Evolutionary conservation across 2,888 invertebrate genomes (phyloP).

Genomic region (Agrochola lota): DNA sequence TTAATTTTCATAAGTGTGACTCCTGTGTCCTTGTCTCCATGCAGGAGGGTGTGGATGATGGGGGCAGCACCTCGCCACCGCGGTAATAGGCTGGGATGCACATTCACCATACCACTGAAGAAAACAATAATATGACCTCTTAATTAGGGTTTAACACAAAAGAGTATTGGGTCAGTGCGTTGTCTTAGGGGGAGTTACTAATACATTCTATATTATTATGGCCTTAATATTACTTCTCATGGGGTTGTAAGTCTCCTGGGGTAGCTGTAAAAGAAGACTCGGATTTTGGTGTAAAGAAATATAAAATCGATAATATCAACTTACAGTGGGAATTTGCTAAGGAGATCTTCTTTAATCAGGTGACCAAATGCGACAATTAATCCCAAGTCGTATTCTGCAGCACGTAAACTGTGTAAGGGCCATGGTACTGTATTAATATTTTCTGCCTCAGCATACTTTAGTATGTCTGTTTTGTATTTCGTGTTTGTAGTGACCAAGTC

Average conservation of each 20-base stretch:
- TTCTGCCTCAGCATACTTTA: slow-evolving; percentile 92
- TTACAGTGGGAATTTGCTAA: slow-evolving; percentile 95
- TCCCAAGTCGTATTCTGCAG: slow-evolving; percentile 94
- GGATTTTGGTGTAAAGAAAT: too few relatives aligned
- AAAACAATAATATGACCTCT: neutral
- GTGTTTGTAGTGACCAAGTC: slow-evolving; percentile 93
- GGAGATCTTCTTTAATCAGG: slow-evolving; percentile 94
- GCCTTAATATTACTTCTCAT: too few relatives aligned
- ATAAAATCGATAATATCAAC: slow-evolving; percentile 67
- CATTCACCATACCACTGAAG: slow-evolving; percentile 96
- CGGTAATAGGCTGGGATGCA: slow-evolving; percentile 97
- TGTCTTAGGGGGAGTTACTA: too few relatives aligned
- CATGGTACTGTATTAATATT: slow-evolving; percentile 92
- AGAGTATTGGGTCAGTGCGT: too few relatives aligned
- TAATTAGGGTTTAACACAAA: too few relatives aligned
- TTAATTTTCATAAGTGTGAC: slow-evolving; percentile 96
- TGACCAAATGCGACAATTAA: slow-evolving; percentile 98
- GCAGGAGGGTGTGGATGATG: slow-evolving; percentile 95
- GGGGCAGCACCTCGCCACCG: slow-evolving; percentile 98
- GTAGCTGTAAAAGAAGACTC: too few relatives aligned
- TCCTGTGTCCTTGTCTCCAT: slow-evolving; percentile 95
- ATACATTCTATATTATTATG: too few relatives aligned
- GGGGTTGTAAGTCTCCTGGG: too few relatives aligned
- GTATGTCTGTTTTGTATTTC: slow-evolving; percentile 91
- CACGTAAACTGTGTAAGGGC: slow-evolving; percentile 88